Base-by-base conservation (phyloP, 2,888 invertebrate species). In the Mythimna ferrago region DNA sequence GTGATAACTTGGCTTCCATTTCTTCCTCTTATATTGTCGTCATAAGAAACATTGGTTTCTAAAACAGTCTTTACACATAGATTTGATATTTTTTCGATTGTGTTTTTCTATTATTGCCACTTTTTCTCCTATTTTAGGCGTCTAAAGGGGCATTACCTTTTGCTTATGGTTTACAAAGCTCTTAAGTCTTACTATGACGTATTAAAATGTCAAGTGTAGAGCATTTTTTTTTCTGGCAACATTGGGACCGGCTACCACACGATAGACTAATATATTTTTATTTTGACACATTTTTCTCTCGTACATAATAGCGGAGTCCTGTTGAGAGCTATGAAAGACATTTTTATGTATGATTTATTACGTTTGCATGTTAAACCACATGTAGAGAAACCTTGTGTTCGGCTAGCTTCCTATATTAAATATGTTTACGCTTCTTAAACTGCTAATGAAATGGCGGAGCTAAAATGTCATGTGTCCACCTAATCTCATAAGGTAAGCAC, bases 321-420 rank as follows among this genome's bases (percentile, higher is more conserved):
- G 35, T 53, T 41, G 73, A 66, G 73, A 66, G 62, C 32, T 21
- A 73, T 63, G 53, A 57, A 54, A 38, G 32, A 53, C 14, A 53
- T 44, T 73, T 72, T 73, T 58, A 63, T 66, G 2, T 66, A 41
- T 58, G 66, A 63, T 80, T 80, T 80, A 80, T 73, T 66, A 48
- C 26, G 7, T 79, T 66, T 44, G 62, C 80, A 73, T 73, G 77
- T 79, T 60, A 73, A 60, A 48, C 21, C 51, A 66, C 65, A 53
- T 38, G 26, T 11, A 44, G 64, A n/a, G 48, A 77, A 26, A 44
- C 26, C 1, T 38, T 53, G 32, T 41, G 7, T 4, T 44, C 16
- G 11, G 35, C n/a, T 41, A 4, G 48, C 19, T 26, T n/a, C 11
- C 11, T 48, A 4, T 19, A 19, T 51, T 19, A 51, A 51, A 51